These are phyloP conservation scores for Cetonia aurata DNA, from an alignment of 2,888 invertebrate species.

Conservation along the genomic window DNA sequence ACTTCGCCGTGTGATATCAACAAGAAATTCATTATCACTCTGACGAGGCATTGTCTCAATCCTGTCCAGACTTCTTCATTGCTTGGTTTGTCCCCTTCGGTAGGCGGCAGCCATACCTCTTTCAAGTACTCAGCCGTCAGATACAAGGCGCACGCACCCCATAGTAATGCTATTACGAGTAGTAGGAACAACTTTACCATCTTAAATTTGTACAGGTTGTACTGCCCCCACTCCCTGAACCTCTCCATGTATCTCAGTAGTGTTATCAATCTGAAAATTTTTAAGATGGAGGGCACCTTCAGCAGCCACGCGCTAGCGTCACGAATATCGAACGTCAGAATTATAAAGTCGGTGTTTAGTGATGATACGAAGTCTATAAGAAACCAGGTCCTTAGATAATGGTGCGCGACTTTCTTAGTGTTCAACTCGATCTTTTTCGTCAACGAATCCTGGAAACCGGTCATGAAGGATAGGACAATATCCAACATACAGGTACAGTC, in stretches of 20 bases:
- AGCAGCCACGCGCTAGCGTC: conserved; percentile 51
- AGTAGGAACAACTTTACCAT: conserved; percentile 43
- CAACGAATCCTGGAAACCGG: conserved; percentile 35
- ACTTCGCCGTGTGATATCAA: conserved; percentile 17
- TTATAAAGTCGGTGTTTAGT: conserved; percentile 57
- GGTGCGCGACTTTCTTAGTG: conserved; percentile 47
- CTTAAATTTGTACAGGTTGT: conserved; percentile 47
- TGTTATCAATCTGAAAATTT: conserved; percentile 59
- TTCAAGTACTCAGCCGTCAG: neutral
- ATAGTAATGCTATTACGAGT: conserved; percentile 44
- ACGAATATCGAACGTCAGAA: conserved; percentile 39
- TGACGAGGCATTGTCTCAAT: conserved; percentile 11
- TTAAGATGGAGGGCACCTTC: conserved; percentile 57
- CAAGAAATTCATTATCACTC: conserved; percentile 12
- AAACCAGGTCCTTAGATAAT: conserved; percentile 59
- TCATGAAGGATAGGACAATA: conserved; percentile 32
- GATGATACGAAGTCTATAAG: conserved; percentile 59
- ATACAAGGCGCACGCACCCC: conserved; percentile 39
- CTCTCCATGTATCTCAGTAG: conserved; percentile 57
- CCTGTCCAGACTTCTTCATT: neutral
- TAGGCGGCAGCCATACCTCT: conserved; percentile 30
- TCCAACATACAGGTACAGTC: conserved; percentile 27
- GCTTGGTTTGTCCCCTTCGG: neutral
- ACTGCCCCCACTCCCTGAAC: conserved; percentile 53
- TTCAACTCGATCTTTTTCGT: conserved; percentile 41